These are phyloP conservation scores for Brachionus angularis DNA, from an alignment of 1,140 invertebrate genomes.

Conservation along the genomic window DNA sequence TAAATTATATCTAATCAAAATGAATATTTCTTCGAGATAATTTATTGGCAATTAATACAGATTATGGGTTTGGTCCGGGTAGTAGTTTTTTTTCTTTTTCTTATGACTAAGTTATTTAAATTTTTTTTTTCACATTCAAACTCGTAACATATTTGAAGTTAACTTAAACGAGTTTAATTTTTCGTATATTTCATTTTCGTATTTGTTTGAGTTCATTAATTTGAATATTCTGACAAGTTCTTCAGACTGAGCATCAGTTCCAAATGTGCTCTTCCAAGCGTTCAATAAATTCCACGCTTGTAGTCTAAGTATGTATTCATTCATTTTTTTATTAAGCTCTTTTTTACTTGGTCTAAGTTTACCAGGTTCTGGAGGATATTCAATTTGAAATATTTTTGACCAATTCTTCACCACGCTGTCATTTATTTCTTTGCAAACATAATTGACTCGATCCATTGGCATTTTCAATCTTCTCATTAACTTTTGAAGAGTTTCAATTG, in stretches of 20 bases:
- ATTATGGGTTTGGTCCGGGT: too few species aligned
- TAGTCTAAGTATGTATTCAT: slow-evolving; percentile 11
- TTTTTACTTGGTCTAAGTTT: background rate
- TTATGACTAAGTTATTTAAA: too few species aligned
- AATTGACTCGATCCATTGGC: slow-evolving; percentile 41
- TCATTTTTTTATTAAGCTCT: slow-evolving; percentile 24
- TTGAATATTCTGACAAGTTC: slow-evolving; percentile 33
- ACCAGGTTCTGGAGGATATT: slow-evolving; percentile 22
- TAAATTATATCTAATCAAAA: too few species aligned
- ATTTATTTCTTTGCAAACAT: slow-evolving; percentile 42
- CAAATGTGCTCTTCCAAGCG: slow-evolving; percentile 11
- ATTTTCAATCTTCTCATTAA: slow-evolving; percentile 38
- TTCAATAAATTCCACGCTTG: slow-evolving; percentile 41
- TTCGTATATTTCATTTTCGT: slow-evolving; percentile 34
- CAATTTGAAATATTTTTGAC: slow-evolving; percentile 20
- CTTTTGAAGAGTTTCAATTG: slow-evolving; percentile 16
- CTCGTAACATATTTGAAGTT: slow-evolving; percentile 21
- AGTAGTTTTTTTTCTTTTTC: too few species aligned
- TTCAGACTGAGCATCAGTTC: slow-evolving; percentile 36
- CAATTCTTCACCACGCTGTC: slow-evolving; percentile 33
- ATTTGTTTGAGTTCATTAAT: slow-evolving; percentile 38
- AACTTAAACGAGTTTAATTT: slow-evolving; percentile 20
- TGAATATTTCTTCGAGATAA: too few species aligned
- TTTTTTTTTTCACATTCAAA: background rate
- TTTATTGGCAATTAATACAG: too few species aligned